Evolutionary conservation across 2,113 vertebrate genomes (phyloP).

Genomic region (Phodopus roborovskii): DNA sequence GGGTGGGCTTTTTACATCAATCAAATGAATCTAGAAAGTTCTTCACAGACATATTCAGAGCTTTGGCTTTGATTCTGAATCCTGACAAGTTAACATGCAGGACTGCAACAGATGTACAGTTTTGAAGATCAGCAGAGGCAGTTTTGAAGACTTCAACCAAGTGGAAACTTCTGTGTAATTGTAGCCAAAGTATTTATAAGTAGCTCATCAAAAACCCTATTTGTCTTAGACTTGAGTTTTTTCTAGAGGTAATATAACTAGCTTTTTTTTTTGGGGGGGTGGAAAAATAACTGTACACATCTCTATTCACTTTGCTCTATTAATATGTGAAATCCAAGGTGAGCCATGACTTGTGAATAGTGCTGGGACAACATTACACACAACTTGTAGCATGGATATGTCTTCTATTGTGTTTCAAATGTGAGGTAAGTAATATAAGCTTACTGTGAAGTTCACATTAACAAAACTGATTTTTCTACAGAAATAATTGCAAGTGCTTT

Average conservation of each 20-base stretch:
- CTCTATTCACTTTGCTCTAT: constrained; percentile 83
- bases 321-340: constrained; percentile 82
- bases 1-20: neutral
- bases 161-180: constrained; percentile 83
- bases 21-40: neutral
- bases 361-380: constrained; percentile 84
- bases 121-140: neutral
- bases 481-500: neutral
- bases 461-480: neutral
- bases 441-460: neutral
- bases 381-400: constrained; percentile 86
- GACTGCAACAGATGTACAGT: neutral
- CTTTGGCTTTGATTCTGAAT: neutral
- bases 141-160: constrained; percentile 77
- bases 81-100: neutral
- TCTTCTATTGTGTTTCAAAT: constrained; percentile 76
- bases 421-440: neutral
- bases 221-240: constrained; percentile 76
- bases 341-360: constrained; percentile 85
- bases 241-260: neutral
- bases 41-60: neutral
- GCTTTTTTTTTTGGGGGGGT: neutral
- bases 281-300: neutral
- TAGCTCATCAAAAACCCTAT: constrained; percentile 84
- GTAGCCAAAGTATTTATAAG: constrained; percentile 85